These are phyloP conservation scores for Dendropsophus ebraccatus DNA, from an alignment of 2,113 vertebrate genomes.

Conservation along the genomic window DNA sequence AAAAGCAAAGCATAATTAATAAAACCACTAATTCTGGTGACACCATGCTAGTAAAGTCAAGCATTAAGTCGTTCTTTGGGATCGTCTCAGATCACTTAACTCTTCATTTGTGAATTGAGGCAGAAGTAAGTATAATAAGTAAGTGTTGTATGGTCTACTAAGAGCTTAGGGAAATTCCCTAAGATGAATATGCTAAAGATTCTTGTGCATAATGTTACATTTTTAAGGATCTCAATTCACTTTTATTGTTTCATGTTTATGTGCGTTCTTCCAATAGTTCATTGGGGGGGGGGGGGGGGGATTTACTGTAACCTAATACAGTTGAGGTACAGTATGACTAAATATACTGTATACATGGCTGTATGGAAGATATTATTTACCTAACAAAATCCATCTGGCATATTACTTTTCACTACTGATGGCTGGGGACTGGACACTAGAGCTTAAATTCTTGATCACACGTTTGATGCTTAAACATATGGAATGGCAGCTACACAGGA, in stretches of 20 bases:
- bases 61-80: conserved; percentile 14
- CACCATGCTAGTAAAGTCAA: conserved; percentile 22
- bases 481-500: neutral
- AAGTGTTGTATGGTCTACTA: neutral
- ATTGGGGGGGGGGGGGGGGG: no score
- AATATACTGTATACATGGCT: no score
- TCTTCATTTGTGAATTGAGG: neutral
- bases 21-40: conserved; percentile 20
- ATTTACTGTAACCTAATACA: no score
- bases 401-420: neutral
- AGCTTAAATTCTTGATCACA: neutral
- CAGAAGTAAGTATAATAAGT: neutral
- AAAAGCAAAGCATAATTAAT: conserved; percentile 33
- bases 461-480: neutral
- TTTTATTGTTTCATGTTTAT: neutral
- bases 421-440: neutral
- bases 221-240: neutral
- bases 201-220: neutral
- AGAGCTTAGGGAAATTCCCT: conserved; percentile 3
- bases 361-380: no score
- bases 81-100: conserved; percentile 21
- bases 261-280: neutral
- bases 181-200: neutral
- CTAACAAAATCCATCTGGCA: no score
- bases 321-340: no score